These are phyloP conservation scores for Phaethornis superciliosus DNA, from an alignment of 2,113 vertebrate species.

Conservation along the genomic window DNA sequence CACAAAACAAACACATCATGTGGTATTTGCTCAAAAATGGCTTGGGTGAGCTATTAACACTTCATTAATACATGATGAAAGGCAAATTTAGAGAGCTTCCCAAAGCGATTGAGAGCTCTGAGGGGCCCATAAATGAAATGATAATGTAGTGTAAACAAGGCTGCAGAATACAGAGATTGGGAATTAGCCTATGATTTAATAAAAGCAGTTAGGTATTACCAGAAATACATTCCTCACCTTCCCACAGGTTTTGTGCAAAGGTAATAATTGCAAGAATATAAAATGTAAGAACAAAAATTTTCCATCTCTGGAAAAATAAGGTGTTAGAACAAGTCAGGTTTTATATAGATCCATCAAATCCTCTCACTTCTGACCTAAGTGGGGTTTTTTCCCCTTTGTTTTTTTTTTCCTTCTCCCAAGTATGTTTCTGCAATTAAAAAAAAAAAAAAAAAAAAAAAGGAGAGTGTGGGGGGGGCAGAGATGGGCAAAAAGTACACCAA, in stretches of 20 bases:
- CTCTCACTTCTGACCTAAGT: not conserved
- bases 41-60: slow-evolving; percentile 59
- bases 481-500: not conserved
- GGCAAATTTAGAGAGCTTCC: slow-evolving; percentile 61
- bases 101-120: slow-evolving; percentile 20
- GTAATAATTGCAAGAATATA: not conserved
- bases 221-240: not conserved
- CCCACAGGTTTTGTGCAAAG: not conserved
- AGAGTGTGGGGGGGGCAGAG: not conserved
- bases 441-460: not conserved
- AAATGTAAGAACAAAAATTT: not conserved
- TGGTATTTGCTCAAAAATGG: slow-evolving; percentile 51
- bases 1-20: not conserved
- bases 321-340: not conserved
- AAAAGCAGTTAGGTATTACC: not conserved
- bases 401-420: too few species aligned
- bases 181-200: slow-evolving; percentile 22
- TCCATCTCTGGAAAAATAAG: not conserved
- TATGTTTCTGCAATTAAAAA: not conserved
- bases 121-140: slow-evolving; percentile 52
- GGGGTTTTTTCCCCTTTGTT: rapidly evolving
- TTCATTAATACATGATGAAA: slow-evolving; percentile 69
- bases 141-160: slow-evolving; percentile 67
- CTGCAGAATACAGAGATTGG: not conserved
- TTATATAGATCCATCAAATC: not conserved